Evolutionary conservation across 2,113 vertebrate species (phyloP), one percentile per base, ranked within the genome.

Genomic region (Corythornis vintsioides): DNA sequence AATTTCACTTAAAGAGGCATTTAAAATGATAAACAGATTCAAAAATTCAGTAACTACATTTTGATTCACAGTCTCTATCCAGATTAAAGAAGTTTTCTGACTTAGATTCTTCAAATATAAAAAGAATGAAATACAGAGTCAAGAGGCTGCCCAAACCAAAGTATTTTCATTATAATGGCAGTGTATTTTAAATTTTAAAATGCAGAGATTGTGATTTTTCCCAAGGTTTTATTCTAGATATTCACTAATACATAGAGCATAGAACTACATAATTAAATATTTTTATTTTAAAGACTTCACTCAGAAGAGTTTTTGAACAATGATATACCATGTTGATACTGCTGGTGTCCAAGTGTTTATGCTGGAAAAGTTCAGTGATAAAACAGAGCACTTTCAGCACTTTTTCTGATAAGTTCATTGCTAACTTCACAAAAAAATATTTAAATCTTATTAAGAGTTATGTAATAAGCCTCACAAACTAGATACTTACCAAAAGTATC

Each of bases 401-500:
- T 70, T 88, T 88, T 70, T 15, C 4, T 1, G 25, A 20, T 28
- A 89, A 84, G 19, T 66, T 28, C 19, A 9, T 45, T 33, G 24
- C 17, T 47, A 67, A 50, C 13, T 28, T 22, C 19, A 69, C 9
- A 40, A 93, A 82, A 80, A 75, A n/a, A 2, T 26, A 42, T 64
- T 55, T 55, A n/a, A 9, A 67, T 43, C 45, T 74, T 64, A 45
- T 43, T 61, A 73, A 80, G 13, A 73, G 45, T 5, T 38, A 4
- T 7, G 13, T 55, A 64, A 4, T 38, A 92, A 67, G 31, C 29
- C 33, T 84, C 33, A 20, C 31, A 82, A 38, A 75, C 61, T 13
- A 84, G 42, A 60, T 29, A 97, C 98, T 96, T 96, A 99, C 99
- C 99, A 40, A 99, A 99, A 2, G 99, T 99, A 96, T 99, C 99